Evolutionary conservation across 1,140 invertebrate genomes (phyloP).

Genomic region (Drosophila pruinosa): DNA sequence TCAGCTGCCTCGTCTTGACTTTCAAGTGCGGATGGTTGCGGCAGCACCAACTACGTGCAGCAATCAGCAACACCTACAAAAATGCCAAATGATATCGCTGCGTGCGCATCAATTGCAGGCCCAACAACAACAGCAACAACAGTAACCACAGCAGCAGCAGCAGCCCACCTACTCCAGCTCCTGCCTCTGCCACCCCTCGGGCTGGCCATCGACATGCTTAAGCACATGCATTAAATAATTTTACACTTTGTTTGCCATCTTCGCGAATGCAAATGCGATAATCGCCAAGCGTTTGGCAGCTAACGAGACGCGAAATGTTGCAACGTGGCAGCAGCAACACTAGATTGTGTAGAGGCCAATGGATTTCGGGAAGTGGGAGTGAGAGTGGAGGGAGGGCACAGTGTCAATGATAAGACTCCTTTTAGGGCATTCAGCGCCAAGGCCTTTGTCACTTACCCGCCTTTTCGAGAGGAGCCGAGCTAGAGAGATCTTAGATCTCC

Average conservation of each 20-base stretch:
- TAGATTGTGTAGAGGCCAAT: background rate
- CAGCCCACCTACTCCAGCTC: constrained; percentile 49
- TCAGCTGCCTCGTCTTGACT: constrained; percentile 34
- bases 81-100: constrained; percentile 70
- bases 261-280: constrained; percentile 73
- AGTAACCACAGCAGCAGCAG: constrained; percentile 8
- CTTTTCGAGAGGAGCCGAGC: background rate
- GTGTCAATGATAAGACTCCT: constrained; percentile 40
- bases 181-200: background rate
- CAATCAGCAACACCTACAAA: constrained; percentile 80
- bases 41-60: constrained; percentile 58
- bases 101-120: constrained; percentile 64
- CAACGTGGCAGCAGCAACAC: constrained; percentile 41
- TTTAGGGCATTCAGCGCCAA: constrained; percentile 39
- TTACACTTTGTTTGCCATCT: constrained; percentile 75
- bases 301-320: constrained; percentile 55
- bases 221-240: constrained; percentile 78
- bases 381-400: background rate
- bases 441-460: constrained; percentile 37
- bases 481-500: constrained; percentile 35
- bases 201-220: constrained; percentile 15
- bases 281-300: constrained; percentile 72
- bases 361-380: background rate
- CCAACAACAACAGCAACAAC: constrained; percentile 5
- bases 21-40: constrained; percentile 49